Percentiles rank a stretch among this genome's conserved stretches.
phyloP scores from a whole-genome alignment of 2,113 vertebrate species.

The Donacobius atricapilla region DNA sequence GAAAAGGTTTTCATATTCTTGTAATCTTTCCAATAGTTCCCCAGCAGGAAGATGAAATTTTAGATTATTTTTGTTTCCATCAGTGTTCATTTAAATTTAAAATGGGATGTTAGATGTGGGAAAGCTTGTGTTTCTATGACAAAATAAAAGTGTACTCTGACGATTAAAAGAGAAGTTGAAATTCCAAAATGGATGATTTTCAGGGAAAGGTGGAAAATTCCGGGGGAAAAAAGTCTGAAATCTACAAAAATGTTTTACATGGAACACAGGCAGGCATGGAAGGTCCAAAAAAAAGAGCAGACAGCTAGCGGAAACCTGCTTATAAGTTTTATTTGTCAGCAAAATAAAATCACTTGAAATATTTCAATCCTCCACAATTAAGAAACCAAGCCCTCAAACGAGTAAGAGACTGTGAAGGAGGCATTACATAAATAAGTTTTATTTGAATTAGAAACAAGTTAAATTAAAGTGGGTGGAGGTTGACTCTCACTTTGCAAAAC shows the following conservation, averaged over 20 bases:
- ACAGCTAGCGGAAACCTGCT: not conserved
- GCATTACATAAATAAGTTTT: not conserved
- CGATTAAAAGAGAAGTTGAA: not conserved
- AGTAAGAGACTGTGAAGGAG: not conserved
- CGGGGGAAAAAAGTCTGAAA: not conserved
- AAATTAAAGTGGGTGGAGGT: constrained; percentile 13
- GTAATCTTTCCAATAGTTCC: not conserved
- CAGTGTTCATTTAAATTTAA: not conserved
- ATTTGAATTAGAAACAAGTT: constrained; percentile 20
- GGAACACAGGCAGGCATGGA: not conserved
- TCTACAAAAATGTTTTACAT: not conserved
- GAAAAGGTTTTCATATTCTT: not conserved
- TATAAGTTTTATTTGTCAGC: not conserved
- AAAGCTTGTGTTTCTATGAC: not conserved
- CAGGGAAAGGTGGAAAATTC: not conserved
- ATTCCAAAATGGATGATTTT: not conserved
- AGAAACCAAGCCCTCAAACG: not conserved
- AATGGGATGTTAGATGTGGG: not conserved
- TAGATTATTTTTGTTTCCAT: not conserved
- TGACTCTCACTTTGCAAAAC: not conserved
- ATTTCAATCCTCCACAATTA: not conserved
- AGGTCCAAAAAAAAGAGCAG: not conserved
- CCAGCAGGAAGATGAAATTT: not conserved
- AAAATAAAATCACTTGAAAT: not conserved
- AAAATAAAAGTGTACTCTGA: not conserved